Evolutionary conservation across 2,797 vertebrate genomes (phyloP), one percentile per base, ranked within the genome.

Genomic region (Pitangus sulphuratus): DNA sequence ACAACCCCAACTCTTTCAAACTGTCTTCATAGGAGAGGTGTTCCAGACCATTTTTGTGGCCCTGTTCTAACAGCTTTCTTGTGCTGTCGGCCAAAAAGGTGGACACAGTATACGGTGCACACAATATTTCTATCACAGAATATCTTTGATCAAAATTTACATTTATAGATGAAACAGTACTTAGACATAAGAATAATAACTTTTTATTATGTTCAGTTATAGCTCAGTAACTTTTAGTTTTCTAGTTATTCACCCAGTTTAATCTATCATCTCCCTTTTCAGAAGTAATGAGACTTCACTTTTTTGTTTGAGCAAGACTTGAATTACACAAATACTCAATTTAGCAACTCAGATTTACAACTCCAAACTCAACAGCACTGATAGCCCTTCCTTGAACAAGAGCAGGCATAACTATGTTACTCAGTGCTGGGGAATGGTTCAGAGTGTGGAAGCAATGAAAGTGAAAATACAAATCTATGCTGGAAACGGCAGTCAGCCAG

Each of bases 281-380:
- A 87, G 8, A 64, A 44, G 7, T 22, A 77, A 77, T 0, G 0
- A 72, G 5, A 13, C 7, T 56, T 51, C 5, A 60, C 6, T 24
- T 66, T 35, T 44, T 64, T 69, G 37, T 30, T 84, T 69, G 28
- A 61, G 7, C 11, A 58, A 44, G 10, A 40, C 9, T 28, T 37
- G 5, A 48, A 37, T 45, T 50, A 53, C 7, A 71, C 7, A 3
- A 82, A 40, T 28, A 69, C 5, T 76, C 11, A 57, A 37, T 33
- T 53, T 31, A 30, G 24, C 33, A 61, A 17, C 26, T 58, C 24
- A 33, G 15, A 65, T 39, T 28, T 19, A 12, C 22, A 78, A 37
- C 8, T 54, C 7, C 15, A 58, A 50, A 50, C 19, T 3, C 37
- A 71, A 66, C 16, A 82, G 8, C 53, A 58, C 3, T 24, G n/a